Base-by-base conservation (phyloP, 1,140 invertebrate species). In the Lasioglossum baleicum region DNA sequence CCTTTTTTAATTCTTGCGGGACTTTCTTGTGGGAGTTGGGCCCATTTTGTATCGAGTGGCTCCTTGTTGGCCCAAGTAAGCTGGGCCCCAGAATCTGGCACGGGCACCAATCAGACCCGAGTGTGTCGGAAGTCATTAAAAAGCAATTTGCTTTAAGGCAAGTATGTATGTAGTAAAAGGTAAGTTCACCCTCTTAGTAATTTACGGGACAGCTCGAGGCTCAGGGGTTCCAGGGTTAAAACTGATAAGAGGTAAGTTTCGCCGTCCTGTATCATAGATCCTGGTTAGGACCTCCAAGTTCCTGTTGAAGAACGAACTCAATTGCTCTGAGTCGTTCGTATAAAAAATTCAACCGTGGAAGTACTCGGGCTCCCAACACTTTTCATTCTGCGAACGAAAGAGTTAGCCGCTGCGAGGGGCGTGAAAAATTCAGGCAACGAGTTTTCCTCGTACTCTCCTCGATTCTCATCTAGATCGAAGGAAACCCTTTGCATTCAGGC, bases 401-500 rank as follows among this genome's bases (percentile, higher is more conserved):
- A 42, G 65, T 48, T 69, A 44, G 8, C 3, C 6, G 20, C 26
- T 15, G n/a, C 7, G 11, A 3, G 11, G 20, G 26, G 13, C 20
- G 26, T 69, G 64, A 76, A 76, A 76, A 69, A 76, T 76, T 69
- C 53, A 69, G 17, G 7, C 53, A 7, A 20, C 35, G 26, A 67
- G n/a, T 35, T 53, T 22, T 7, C 13, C 20, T 6, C 7, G 35
- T 7, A 4, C 56, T 20, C 56, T 17, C 35, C n/a, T n/a, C 17
- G 40, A 61, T 66, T 48, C 31, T 13, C n/a, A 17, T 17, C 6
- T n/a, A 63, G 48, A 22, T 7, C 26, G 22, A 63, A 31, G 26
- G 20, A 13, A 31, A 63, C 22, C n/a, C 2, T 22, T 22, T 13
- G 53, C 35, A 63, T 6, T 44, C 40, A 26, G 42, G 0, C 3